Base-by-base conservation (phyloP, 2,113 vertebrate genomes). In the Nothoprocta perdicaria region DNA sequence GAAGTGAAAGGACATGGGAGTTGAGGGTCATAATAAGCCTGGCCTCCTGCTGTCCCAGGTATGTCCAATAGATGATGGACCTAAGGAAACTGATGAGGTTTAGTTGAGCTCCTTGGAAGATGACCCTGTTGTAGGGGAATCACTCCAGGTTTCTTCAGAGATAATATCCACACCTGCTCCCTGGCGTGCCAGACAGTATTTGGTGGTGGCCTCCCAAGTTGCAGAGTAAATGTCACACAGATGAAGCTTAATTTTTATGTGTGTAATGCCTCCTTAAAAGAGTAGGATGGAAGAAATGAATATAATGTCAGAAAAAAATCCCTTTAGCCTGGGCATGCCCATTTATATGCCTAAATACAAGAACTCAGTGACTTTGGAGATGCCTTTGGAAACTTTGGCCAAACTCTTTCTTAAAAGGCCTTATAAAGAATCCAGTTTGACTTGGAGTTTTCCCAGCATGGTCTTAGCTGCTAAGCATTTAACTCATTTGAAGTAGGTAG, bases 351-450 rank as follows among this genome's bases (percentile, higher is more conserved):
- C 62, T 68, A 78, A 86, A 84, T n/a, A 77, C 65, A 82, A 82
- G 46, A 33, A 41, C 55, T n/a, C 45, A 23, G 74, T 43, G 79
- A 89, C 90, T 95, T 81, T 4, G 29, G 77, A 84, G 86, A 46
- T 81, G 80, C 40, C 69, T 91, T 93, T 33, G 75, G 63, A 87
- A 92, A 82, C 72, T 82, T 80, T 77, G 63, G 75, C 63, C 84
- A 87, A 84, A 31, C 41, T 33, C 7, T 86, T 94, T 89, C 75
- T 90, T 73, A 53, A 90, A 94, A 92, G 53, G 53, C 23, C n/a
- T 74, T 45, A 10, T n/a, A 60, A 88, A 93, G 35, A 55, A 60
- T 41, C 66, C 45, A n/a, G 24, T 90, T 78, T 86, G 48, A 55
- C 50, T 90, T 62, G 40, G 90, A 84, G 15, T 84, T 90, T 95